These are phyloP conservation scores for Dicranocentrus wangi DNA, from an alignment of 2,888 invertebrate species.

Conservation along the genomic window DNA sequence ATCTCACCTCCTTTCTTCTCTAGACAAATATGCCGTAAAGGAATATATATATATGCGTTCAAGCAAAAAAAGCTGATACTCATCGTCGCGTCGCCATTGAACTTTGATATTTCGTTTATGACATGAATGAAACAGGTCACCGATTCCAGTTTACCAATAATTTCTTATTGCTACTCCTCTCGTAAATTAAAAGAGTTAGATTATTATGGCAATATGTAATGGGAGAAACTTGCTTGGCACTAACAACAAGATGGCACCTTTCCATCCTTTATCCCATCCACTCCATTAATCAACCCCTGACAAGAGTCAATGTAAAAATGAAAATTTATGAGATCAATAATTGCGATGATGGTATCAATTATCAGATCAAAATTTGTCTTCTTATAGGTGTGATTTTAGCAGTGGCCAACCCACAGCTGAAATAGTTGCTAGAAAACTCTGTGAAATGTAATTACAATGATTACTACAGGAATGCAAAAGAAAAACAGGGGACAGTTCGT, in stretches of 20 bases:
- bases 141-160: conserved; percentile 19
- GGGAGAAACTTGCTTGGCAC: too few species aligned
- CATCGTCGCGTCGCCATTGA: background rate
- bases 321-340: conserved; percentile 15
- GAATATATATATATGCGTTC: background rate
- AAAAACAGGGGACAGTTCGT: too few species aligned
- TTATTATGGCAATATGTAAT: too few species aligned
- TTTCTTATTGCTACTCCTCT: too few species aligned
- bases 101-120: background rate
- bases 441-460: too few species aligned
- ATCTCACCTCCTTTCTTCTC: background rate
- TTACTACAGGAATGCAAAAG: too few species aligned
- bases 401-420: too few species aligned
- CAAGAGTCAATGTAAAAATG: conserved; percentile 6
- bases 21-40: conserved; percentile 1
- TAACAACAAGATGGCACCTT: background rate
- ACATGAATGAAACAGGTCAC: conserved; percentile 14
- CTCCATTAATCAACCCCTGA: conserved; percentile 5
- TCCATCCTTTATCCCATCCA: background rate
- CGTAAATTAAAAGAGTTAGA: too few species aligned
- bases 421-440: too few species aligned
- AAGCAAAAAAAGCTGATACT: background rate
- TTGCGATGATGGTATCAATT: conserved; percentile 13
- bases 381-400: too few species aligned
- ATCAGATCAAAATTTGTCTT: conserved; percentile 1